A percentile compares a stretch with the other conserved stretches of the same genome.
Conservation (phyloP, 2,797 vertebrate species). For the Enteromius afrohamiltoni region DNA sequence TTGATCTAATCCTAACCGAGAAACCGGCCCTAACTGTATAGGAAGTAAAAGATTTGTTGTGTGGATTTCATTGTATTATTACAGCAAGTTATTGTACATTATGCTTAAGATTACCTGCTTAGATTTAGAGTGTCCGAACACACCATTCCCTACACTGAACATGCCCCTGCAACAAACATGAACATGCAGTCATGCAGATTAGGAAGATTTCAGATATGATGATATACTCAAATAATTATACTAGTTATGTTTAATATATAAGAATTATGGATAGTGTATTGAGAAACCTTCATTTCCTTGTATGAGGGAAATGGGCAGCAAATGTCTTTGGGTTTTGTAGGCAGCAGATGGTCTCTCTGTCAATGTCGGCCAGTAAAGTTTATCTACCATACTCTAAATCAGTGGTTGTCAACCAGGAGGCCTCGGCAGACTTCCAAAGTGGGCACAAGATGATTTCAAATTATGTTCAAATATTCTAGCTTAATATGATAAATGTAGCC, state of each 20-base stretch:
- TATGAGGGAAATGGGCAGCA: not conserved
- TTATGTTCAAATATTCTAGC: not conserved
- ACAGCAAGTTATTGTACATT: not conserved
- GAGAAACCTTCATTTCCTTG: not conserved
- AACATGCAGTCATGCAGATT: not conserved
- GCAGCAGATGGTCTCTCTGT: slow-evolving; percentile 18
- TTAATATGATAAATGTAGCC: not conserved
- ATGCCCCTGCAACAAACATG: not conserved
- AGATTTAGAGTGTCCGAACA: not conserved
- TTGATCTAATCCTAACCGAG: no score
- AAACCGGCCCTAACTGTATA: not conserved
- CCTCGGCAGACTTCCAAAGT: not conserved
- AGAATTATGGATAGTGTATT: not conserved
- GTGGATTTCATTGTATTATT: not conserved
- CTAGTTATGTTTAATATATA: not conserved
- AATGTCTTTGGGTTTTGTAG: not conserved
- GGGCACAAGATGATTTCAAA: not conserved
- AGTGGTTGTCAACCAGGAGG: not conserved
- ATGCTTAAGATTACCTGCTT: not conserved
- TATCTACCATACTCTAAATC: slow-evolving; percentile 10
- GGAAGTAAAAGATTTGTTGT: not conserved
- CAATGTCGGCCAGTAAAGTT: slow-evolving; percentile 6
- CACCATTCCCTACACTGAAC: not conserved
- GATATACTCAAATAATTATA: not conserved
- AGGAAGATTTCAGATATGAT: not conserved